Base-by-base conservation (phyloP, 2,888 invertebrate species). In the Hirtodrosophila histrioides region DNA sequence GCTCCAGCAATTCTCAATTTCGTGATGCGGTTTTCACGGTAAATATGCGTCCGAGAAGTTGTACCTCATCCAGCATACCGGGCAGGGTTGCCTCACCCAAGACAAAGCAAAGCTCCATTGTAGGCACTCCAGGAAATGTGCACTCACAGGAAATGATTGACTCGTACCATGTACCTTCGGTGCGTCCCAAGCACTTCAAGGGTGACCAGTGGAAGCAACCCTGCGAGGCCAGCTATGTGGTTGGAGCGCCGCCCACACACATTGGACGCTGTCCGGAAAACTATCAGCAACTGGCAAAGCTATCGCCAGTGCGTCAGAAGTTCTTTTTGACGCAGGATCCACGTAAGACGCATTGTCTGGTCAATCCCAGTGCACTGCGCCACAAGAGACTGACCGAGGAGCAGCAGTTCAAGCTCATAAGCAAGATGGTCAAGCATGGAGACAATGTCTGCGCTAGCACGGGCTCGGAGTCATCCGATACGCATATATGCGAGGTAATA, bases 271-370 rank as follows among this genome's bases (percentile, higher is more conserved):
- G 91, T 43, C 86, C 88, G 0, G 58, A 74, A 1, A 81, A 83
- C 35, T 77, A 80, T 11, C 69, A 81, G 10, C 69, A 85, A 35
- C 41, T 88, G 10, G 69, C 86, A 0, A 86, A 82, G 54, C 44
- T 87, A 33, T 76, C 90, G 10, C 75, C 81, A 12, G 46, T 68
- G 0, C 73, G 88, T 0, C 81, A 87, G 37, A 90, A 90, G 57
- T 89, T 91, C 55, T 88, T 88, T 23, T 72, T 91, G 0, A 91
- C 91, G 0, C 90, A 90, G 60, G 89, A 91, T 78, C 90, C 91
- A 3, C 88, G 90, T 0, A 85, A 86, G 39, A 72, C 78, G 0
- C 78, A 88, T 53, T 91, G 91, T 31, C 72, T 91, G 2, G 78
- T 75, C 8, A 91, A 91, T 66, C 90, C 90, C 0, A 72, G 79